Conservation (phyloP, 2,797 vertebrate species). For the Protonibea diacanthus region DNA sequence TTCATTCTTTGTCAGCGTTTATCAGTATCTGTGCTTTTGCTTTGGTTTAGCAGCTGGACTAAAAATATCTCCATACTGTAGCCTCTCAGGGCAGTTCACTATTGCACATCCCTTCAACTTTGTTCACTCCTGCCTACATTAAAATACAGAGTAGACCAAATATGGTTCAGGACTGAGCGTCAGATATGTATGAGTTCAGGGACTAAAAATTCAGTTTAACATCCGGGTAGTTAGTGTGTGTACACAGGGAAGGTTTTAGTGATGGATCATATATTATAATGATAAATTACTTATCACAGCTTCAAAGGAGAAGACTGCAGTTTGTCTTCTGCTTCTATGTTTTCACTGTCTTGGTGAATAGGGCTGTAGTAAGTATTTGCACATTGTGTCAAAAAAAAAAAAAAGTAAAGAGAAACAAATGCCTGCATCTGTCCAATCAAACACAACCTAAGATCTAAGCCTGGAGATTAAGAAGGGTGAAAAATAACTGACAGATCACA, state of each 20-base stretch:
- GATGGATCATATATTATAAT: not conserved
- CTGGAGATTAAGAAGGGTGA: constrained; percentile 31
- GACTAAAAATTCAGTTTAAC: not conserved
- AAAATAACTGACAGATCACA: constrained; percentile 48
- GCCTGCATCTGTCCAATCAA: constrained; percentile 27
- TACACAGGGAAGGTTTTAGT: constrained; percentile 2
- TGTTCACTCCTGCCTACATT: not conserved
- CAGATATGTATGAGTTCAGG: not conserved
- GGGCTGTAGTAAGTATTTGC: constrained; percentile 19
- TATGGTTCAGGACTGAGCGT: not conserved
- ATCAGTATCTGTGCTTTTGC: not conserved
- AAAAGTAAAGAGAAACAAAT: constrained; percentile 28
- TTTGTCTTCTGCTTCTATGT: not conserved
- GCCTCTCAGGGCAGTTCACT: constrained; percentile 1
- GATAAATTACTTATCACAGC: not conserved
- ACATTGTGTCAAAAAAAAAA: not conserved
- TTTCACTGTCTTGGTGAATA: not conserved
- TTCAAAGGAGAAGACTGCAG: not conserved
- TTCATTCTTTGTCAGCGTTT: not conserved
- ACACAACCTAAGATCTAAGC: constrained; percentile 26
- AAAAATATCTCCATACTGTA: constrained; percentile 19
- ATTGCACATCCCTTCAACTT: not conserved
- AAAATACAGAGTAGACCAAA: constrained; percentile 3
- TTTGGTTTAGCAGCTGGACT: constrained; percentile 11
- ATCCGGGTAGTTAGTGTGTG: not conserved